Evolutionary conservation across 2,888 invertebrate species (phyloP).

Genomic region (Boloria euphrosyne): DNA sequence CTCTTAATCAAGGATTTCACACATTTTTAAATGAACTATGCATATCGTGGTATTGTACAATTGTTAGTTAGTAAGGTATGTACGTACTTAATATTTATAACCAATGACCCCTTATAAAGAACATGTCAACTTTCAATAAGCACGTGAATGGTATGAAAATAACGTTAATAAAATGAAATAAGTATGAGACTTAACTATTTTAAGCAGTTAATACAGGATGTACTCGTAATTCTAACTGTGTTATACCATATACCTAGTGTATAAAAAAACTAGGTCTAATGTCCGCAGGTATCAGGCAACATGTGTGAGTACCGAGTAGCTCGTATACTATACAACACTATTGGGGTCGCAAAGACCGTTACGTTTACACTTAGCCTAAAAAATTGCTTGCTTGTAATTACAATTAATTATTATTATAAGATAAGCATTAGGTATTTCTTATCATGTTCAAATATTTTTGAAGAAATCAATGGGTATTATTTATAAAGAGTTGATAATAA

Average conservation of each 20-base stretch:
- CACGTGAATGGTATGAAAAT: constrained; percentile 2
- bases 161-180: constrained; percentile 6
- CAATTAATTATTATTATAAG: constrained; percentile 14
- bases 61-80: background rate
- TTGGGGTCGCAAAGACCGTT: constrained; percentile 60
- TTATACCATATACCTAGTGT: constrained; percentile 25
- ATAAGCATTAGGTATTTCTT: background rate
- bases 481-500: no score
- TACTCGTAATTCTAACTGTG: constrained; percentile 37
- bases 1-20: no score
- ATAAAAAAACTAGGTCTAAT: constrained; percentile 44
- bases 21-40: no score
- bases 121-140: constrained; percentile 5
- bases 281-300: constrained; percentile 42
- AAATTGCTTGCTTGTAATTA: constrained; percentile 26
- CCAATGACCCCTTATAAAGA: background rate
- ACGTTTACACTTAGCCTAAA: constrained; percentile 41
- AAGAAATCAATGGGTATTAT: background rate
- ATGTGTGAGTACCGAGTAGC: constrained; percentile 34
- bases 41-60: constrained; percentile 4
- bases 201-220: constrained; percentile 13
- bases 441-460: no score
- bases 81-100: background rate
- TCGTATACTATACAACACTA: constrained; percentile 46
- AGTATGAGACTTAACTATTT: background rate